Evolutionary conservation across 2,797 vertebrate species (phyloP).

Genomic region (Muscicapa comitata): DNA sequence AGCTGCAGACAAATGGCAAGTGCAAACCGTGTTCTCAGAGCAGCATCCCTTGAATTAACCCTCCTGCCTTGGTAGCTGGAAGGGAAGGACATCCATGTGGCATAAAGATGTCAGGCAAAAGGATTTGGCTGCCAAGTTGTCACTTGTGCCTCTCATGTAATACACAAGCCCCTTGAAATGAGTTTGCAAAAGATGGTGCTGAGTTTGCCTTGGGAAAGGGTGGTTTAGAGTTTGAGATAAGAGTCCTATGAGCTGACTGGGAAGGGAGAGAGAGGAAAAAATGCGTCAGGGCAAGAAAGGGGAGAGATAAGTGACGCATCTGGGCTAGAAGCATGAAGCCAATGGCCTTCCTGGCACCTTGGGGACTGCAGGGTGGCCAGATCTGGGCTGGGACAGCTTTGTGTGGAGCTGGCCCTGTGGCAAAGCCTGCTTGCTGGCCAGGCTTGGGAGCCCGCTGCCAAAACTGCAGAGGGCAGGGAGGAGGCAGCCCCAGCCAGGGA

Average conservation of each 20-base stretch:
- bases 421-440: background rate
- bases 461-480: background rate
- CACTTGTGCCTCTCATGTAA: background rate
- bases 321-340: background rate
- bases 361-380: background rate
- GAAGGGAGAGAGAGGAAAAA: background rate
- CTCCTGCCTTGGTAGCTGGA: background rate
- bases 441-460: background rate
- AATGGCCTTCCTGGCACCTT: background rate
- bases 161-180: background rate
- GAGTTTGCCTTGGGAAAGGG: background rate
- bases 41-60: background rate
- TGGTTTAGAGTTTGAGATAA: background rate
- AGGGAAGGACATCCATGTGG: background rate
- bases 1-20: background rate
- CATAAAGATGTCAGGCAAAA: background rate
- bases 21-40: background rate
- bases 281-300: background rate
- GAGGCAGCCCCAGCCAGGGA: background rate
- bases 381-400: rapidly evolving
- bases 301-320: background rate
- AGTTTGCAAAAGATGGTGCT: background rate
- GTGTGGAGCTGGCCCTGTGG: background rate
- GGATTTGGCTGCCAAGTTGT: background rate
- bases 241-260: background rate